Conservation (phyloP, 2,113 vertebrate species). For the Garra rufa region DNA sequence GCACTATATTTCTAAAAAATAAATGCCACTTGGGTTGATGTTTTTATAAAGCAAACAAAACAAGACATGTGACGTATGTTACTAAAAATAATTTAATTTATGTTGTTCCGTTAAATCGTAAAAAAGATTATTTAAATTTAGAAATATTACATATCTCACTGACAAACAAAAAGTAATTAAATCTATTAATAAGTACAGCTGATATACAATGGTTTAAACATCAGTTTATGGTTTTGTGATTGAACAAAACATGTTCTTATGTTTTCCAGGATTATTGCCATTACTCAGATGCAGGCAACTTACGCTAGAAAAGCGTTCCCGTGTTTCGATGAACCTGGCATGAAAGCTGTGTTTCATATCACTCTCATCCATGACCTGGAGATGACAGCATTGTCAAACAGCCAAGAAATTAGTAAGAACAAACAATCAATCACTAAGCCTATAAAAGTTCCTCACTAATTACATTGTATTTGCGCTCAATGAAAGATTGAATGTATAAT, state of each 20-base stretch:
- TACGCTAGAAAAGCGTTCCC: constrained; percentile 92
- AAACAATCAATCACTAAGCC: neutral
- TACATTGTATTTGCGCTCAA: neutral
- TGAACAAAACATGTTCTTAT: neutral
- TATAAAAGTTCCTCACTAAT: neutral
- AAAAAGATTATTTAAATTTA: no score
- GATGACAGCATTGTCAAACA: constrained; percentile 84
- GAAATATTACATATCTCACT: no score
- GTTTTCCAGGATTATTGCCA: constrained; percentile 85
- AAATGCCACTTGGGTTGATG: neutral
- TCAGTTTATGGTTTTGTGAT: neutral
- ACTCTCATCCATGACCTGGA: constrained; percentile 73
- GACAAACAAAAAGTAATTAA: no score
- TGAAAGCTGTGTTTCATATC: constrained; percentile 89
- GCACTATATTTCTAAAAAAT: neutral
- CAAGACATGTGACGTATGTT: neutral
- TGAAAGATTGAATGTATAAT: neutral
- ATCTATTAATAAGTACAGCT: no score
- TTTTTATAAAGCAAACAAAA: constrained; percentile 4
- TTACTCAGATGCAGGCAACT: constrained; percentile 90
- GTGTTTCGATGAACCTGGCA: constrained; percentile 93
- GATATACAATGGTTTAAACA: no score
- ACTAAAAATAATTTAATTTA: neutral
- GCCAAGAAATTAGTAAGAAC: constrained; percentile 75
- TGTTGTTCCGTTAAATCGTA: no score